Evolutionary conservation across 2,113 vertebrate species (phyloP), one percentile per base, ranked within the genome.

Genomic region (Lanius collurio): DNA sequence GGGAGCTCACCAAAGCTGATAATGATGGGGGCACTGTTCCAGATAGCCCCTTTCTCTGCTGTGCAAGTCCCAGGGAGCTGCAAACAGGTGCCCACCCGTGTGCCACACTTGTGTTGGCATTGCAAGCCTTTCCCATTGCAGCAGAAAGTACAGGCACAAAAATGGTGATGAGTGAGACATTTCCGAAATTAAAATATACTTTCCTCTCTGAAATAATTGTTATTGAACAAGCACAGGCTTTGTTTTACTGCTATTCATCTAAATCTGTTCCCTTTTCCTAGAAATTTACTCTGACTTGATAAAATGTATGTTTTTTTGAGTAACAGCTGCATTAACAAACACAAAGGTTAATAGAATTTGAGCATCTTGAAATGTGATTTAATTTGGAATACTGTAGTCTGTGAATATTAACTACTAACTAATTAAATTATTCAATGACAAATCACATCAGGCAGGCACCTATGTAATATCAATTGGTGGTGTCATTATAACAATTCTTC

Each of bases 311-410:
- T 3, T 75, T 86, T 95, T 95, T 86, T 79, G 47, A 89, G 71
- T 86, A 93, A 76, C 57, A 53, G 57, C 60, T 70, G 20, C 90
- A 93, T 95, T 94, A 95, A 84, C 68, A 95, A 94, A 95, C 71
- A 95, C 30, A 93, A 91, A 95, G 41, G 65, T 92, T 97, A 95
- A 96, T 96, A 68, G 71, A 94, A 94, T 93, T 93, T 90, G 75
- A 96, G 55, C 68, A 79, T 96, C 88, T 74, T 94, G 90, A 96
- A 96, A 97, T 94, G 87, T 79, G 94, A 89, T 95, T 97, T 97
- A 96, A 97, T 97, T 97, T 90, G 77, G 81, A 86, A 60, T 91
- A 63, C 62, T 81, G 52, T 81, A 83, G 64, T 64, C 39, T 93
- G 69, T 92, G 92, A 83, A 95, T 96, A 96, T 93, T 83, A 91